These are phyloP conservation scores for Channallabes apus DNA, from an alignment of 2,797 vertebrate genomes.

Conservation along the genomic window DNA sequence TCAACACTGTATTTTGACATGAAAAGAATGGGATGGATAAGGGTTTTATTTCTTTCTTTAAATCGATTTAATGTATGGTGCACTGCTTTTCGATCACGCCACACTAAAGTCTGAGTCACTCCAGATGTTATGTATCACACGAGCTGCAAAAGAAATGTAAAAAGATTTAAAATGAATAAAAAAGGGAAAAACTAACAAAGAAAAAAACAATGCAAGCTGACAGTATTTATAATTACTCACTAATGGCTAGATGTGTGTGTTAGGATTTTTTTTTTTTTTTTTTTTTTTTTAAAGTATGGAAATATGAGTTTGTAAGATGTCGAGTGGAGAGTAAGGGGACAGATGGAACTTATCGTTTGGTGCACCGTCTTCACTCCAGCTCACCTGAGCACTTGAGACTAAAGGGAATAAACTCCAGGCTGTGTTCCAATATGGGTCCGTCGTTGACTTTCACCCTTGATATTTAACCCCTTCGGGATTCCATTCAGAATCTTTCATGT, in stretches of 20 bases:
- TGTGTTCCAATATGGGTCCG: background rate
- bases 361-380: background rate
- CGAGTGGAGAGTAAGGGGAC: background rate
- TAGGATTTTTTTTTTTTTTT: background rate
- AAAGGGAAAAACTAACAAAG: too few relatives aligned
- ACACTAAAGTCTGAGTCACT: slow-evolving; percentile 39
- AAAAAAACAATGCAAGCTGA: slow-evolving; percentile 26
- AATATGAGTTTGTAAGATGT: background rate
- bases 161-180: background rate
- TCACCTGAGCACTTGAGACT: background rate
- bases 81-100: slow-evolving; percentile 44
- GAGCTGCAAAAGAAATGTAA: slow-evolving; percentile 33
- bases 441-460: background rate
- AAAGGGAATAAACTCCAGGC: background rate
- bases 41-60: slow-evolving; percentile 36
- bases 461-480: background rate
- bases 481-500: background rate
- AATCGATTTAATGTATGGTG: slow-evolving; percentile 34
- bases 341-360: background rate
- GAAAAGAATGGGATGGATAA: slow-evolving; percentile 46
- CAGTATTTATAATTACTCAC: slow-evolving; percentile 53
- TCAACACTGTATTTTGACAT: slow-evolving; percentile 51
- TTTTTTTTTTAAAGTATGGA: background rate
- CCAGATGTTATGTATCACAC: slow-evolving; percentile 40
- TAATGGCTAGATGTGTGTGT: slow-evolving; percentile 36